Percentiles rank a stretch among this genome's conserved stretches.
phyloP scores from a whole-genome alignment of 1,140 invertebrate species.

The Pseudomyrmex gracilis region DNA sequence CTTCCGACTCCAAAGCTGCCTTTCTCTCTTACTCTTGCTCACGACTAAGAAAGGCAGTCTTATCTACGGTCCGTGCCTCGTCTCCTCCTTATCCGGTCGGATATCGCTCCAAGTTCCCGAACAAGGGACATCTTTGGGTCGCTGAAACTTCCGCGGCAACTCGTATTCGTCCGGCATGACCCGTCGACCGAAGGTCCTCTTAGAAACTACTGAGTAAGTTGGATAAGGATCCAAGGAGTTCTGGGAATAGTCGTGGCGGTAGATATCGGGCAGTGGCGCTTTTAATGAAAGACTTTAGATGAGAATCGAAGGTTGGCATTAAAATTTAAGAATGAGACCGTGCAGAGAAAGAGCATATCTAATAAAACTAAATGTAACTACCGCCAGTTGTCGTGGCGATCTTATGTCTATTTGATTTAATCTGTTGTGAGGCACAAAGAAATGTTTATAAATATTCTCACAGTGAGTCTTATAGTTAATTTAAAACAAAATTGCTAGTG shows the following conservation, averaged over 20 bases:
- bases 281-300: constrained; percentile 46
- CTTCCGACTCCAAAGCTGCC: not conserved
- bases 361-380: not conserved
- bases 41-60: constrained; percentile 19
- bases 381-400: not conserved
- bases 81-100: constrained; percentile 61
- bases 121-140: constrained; percentile 58
- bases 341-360: too few species aligned
- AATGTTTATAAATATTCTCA: too few species aligned
- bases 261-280: constrained; percentile 20
- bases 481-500: too few species aligned
- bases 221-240: constrained; percentile 66
- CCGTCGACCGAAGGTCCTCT: constrained; percentile 26
- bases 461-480: too few species aligned
- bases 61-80: constrained; percentile 35
- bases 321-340: constrained; percentile 32
- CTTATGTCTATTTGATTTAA: not conserved
- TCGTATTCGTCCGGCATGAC: constrained; percentile 47
- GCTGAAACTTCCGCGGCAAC: constrained; percentile 63
- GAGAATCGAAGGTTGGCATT: constrained; percentile 23
- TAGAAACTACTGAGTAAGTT: constrained; percentile 61
- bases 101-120: constrained; percentile 64
- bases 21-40: constrained; percentile 6
- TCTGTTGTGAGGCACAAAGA: too few species aligned
- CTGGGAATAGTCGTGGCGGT: not conserved